A percentile compares a stretch with the other conserved stretches of the same genome.
These are phyloP conservation scores for Danio choprae DNA, from an alignment of 2,797 vertebrate genomes.

Conservation along the genomic window DNA sequence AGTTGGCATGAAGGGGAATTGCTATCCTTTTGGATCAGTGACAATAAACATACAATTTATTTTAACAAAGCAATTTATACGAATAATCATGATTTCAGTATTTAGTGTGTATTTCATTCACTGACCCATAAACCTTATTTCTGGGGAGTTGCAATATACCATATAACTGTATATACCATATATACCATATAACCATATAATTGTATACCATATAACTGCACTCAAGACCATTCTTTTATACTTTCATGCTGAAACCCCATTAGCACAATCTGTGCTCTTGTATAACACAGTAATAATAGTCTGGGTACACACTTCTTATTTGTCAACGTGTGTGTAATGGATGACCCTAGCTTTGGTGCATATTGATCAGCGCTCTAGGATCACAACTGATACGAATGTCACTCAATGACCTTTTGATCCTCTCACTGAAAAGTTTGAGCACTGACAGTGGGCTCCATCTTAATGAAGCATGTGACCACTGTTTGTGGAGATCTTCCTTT, in stretches of 20 bases:
- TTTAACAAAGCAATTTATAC: too few relatives aligned
- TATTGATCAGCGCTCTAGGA: conserved; percentile 15
- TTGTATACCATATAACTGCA: background rate
- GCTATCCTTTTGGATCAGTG: too few relatives aligned
- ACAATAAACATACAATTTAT: too few relatives aligned
- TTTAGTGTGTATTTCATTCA: too few relatives aligned
- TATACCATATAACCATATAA: too few relatives aligned
- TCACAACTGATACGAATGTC: conserved; percentile 46
- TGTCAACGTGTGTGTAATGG: conserved; percentile 14
- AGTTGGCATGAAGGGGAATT: too few relatives aligned
- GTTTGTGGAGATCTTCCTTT: conserved; percentile 12
- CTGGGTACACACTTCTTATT: conserved; percentile 26
- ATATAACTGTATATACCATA: too few relatives aligned
- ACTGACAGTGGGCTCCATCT: conserved; percentile 45
- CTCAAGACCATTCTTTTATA: conserved; percentile 26
- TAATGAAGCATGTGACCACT: conserved; percentile 46
- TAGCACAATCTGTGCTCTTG: conserved; percentile 30
- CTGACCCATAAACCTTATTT: too few relatives aligned
- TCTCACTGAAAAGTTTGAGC: conserved; percentile 46
- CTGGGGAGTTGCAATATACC: too few relatives aligned
- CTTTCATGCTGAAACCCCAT: conserved; percentile 56
- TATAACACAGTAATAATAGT: conserved; percentile 36
- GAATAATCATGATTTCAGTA: too few relatives aligned
- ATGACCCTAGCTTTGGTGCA: conserved; percentile 18
- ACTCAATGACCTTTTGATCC: conserved; percentile 61